Evolutionary conservation across 2,797 vertebrate species (phyloP), one percentile per base, ranked within the genome.

Genomic region (Acanthornis magna): DNA sequence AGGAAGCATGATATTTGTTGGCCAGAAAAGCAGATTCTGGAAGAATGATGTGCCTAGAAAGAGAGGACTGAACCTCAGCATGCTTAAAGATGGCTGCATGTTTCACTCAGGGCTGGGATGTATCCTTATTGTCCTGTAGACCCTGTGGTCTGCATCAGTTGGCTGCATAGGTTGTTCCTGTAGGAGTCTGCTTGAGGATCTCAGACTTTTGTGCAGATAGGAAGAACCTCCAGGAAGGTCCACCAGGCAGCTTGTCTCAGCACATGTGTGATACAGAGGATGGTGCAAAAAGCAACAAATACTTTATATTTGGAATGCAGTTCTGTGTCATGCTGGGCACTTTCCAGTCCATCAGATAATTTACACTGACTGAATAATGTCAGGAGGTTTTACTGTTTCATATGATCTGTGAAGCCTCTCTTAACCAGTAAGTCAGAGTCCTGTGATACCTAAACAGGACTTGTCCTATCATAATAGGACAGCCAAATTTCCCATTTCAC

Each of bases 291-390:
- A 90, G 17, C 38, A 88, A 34, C 22, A 79, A 79, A 40, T 42
- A 20, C 9, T 26, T 16, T 40, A 0, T 62, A 38, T 87, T 77
- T 91, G 12, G 22, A 20, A 1, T 84, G 51, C 17, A 38, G 2
- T 70, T 85, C 43, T 2, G 0, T 76, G 62, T 53, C n/a, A 36
- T 8, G 7, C 29, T 65, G 63, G 34, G 40, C 11, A 20, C 45
- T 93, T 90, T 36, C 13, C 30, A 68, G 89, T 51, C 30, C 13
- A 30, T 86, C 67, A 89, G 5, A 30, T 93, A 89, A 65, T n/a
- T 87, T 70, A 50, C 8, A 10, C 13, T 78, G 72, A 29, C 42
- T 92, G 67, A 74, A 62, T 77, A 43, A 48, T 43, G 43, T 75
- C 32, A 48, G 32, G 70, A 66, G 23, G 30, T 6, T 92, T 61